Conservation (phyloP, 2,113 vertebrate species). For the Penelope pileata region DNA sequence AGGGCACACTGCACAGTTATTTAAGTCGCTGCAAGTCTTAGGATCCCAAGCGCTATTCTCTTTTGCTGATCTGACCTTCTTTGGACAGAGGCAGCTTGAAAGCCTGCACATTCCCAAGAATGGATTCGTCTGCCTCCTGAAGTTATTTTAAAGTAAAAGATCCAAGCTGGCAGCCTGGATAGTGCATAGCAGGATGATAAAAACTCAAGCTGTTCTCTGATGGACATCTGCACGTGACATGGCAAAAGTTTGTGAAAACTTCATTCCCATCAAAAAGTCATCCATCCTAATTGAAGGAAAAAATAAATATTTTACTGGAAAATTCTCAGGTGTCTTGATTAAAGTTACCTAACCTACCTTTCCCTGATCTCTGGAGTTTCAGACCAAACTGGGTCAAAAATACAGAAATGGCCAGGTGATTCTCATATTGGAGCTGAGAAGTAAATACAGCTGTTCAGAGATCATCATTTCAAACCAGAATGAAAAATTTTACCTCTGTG, state of each 20-base stretch:
- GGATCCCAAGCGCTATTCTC: background rate
- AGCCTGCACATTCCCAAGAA: background rate
- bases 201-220: background rate
- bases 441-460: background rate
- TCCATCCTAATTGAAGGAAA: background rate
- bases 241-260: background rate
- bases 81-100: background rate
- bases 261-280: background rate
- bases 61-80: background rate
- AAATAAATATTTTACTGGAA: background rate
- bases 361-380: background rate
- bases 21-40: background rate
- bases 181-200: background rate
- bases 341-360: background rate
- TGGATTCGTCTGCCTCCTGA: background rate
- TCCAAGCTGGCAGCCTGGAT: background rate
- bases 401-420: background rate
- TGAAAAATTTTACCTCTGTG: background rate
- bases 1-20: background rate
- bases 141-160: background rate
- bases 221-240: background rate
- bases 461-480: background rate
- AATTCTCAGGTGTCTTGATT: background rate
- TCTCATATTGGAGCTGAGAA: background rate
- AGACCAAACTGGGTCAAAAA: background rate